Conservation (phyloP, 2,888 invertebrate genomes). For the Cheilosia grossa region DNA sequence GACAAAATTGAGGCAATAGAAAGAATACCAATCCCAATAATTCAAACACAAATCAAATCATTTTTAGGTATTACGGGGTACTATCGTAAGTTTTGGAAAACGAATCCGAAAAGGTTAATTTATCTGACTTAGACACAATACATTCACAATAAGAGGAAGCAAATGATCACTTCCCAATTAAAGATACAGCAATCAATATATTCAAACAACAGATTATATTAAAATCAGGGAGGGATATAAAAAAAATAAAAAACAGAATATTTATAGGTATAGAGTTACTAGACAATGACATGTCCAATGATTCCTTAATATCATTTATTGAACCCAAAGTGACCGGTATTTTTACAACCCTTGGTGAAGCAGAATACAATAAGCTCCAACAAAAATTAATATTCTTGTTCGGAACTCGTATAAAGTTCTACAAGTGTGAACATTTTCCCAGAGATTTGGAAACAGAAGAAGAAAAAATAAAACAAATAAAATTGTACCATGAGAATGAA, state of each 20-base stretch:
- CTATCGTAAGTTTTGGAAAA: conserved; percentile 59
- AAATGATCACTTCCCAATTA: no score
- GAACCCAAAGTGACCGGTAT: conserved; percentile 11
- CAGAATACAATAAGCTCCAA: conserved; percentile 1
- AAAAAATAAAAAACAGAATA: not conserved
- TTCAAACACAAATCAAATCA: conserved; percentile 75
- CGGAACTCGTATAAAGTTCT: conserved; percentile 14
- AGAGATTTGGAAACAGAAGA: conserved; percentile 14
- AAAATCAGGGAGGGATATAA: not conserved
- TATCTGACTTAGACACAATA: not conserved
- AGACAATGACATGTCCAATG: conserved; percentile 5
- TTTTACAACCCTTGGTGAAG: not conserved
- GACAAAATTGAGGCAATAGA: conserved; percentile 76
- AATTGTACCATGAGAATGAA: conserved; percentile 17
- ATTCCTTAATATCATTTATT: not conserved
- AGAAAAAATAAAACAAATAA: conserved; percentile 1
- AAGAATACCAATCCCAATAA: conserved; percentile 76
- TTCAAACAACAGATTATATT: not conserved
- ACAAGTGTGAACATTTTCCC: conserved; percentile 11
- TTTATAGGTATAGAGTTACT: conserved; percentile 4
- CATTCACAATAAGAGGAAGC: no score
- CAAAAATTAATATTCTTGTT: not conserved
- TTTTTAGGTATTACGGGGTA: conserved; percentile 43
- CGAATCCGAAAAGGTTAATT: conserved; percentile 9
- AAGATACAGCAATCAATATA: not conserved